phyloP scores from a whole-genome alignment of 2,113 vertebrate species.

The Eonycteris spelaea region DNA sequence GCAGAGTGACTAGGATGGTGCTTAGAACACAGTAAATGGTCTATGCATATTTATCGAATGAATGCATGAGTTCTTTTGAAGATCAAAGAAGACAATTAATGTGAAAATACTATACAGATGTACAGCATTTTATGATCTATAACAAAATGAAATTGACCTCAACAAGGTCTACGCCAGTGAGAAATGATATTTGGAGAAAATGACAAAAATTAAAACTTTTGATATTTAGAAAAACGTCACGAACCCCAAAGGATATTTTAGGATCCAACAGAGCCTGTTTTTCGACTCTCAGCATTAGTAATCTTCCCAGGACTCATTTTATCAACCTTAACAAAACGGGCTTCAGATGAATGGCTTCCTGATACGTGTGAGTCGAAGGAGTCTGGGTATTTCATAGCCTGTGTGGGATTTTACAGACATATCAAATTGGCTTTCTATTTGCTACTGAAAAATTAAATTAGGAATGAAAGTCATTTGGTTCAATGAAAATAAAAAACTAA shows the following conservation, averaged over 20 bases:
- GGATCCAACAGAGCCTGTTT: not conserved
- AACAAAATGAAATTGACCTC: not conserved
- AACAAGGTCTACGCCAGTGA: not conserved
- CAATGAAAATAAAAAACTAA: conserved; percentile 43
- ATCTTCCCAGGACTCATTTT: not conserved
- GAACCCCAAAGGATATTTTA: not conserved
- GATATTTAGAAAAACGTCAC: not conserved
- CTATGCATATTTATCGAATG: not conserved
- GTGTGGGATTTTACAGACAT: conserved; percentile 37
- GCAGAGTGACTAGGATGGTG: not conserved
- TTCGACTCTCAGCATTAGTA: not conserved
- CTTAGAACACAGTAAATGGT: not conserved
- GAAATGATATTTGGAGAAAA: not conserved
- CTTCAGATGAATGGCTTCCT: not conserved
- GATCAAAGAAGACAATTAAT: not conserved
- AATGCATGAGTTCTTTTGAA: not conserved
- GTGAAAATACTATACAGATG: not conserved
- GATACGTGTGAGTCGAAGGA: not conserved
- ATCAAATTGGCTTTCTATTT: conserved; percentile 63
- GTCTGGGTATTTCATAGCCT: not conserved
- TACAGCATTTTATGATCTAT: not conserved
- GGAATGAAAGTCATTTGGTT: conserved; percentile 57
- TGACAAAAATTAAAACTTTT: not conserved
- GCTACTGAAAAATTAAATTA: conserved; percentile 65
- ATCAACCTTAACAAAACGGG: not conserved